These are phyloP conservation scores for Ascaphus truei DNA, from an alignment of 2,113 vertebrate species.

Conservation along the genomic window DNA sequence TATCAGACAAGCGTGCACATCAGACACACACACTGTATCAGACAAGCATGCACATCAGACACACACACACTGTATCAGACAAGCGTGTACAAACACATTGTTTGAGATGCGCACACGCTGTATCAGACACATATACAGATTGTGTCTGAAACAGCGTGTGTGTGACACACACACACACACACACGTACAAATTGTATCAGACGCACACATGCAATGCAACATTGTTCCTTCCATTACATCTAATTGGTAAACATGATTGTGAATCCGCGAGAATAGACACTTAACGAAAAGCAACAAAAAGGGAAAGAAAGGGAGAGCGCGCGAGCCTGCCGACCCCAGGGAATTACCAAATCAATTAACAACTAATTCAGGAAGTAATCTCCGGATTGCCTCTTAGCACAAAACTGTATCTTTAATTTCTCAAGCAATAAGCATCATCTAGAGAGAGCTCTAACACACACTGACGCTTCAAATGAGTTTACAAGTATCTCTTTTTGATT, in stretches of 20 bases:
- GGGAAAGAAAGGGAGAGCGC: slow-evolving; percentile 48
- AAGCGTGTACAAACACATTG: too few species aligned
- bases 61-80: too few species aligned
- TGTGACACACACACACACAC: slow-evolving; percentile 22
- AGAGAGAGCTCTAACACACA: slow-evolving; percentile 66
- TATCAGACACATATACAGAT: too few species aligned
- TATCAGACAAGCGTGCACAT: too few species aligned
- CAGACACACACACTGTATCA: too few species aligned
- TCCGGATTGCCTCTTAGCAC: slow-evolving; percentile 83
- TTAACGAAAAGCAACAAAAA: slow-evolving; percentile 73
- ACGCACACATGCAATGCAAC: slow-evolving; percentile 20
- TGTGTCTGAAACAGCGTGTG: too few species aligned
- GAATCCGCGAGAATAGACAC: slow-evolving; percentile 69
- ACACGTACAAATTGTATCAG: too few species aligned
- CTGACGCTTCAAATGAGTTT: slow-evolving; percentile 73
- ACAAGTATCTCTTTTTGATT: slow-evolving; percentile 79
- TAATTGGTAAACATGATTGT: slow-evolving; percentile 78
- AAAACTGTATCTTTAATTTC: slow-evolving; percentile 80
- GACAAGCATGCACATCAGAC: too few species aligned
- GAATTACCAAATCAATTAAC: slow-evolving; percentile 94
- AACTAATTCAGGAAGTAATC: slow-evolving; percentile 85
- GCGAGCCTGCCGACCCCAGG: slow-evolving; percentile 67
- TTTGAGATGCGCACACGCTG: too few species aligned
- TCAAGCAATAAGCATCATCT: slow-evolving; percentile 71
- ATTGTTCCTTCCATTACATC: slow-evolving; percentile 41